phyloP scores from a whole-genome alignment of 2,113 vertebrate genomes.

The Ciconia maguari region DNA sequence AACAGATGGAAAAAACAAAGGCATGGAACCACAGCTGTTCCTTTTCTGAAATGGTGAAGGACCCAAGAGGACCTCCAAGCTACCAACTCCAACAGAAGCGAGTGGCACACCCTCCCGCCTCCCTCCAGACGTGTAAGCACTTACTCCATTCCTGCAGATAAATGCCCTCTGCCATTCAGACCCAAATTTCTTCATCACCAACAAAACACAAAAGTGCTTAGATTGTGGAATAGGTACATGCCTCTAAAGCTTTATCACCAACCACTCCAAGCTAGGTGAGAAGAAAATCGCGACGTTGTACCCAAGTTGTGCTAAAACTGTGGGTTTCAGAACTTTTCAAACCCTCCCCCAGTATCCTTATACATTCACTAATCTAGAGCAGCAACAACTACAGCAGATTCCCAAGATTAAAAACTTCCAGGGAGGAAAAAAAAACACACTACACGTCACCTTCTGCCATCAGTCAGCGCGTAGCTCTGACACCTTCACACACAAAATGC shows the following conservation, averaged over 20 bases:
- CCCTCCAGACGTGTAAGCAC: background rate
- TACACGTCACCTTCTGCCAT: background rate
- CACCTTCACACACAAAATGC: background rate
- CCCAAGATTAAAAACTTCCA: background rate
- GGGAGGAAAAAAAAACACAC: background rate
- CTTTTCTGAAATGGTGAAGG: conserved; percentile 8
- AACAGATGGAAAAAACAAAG: conserved; percentile 54
- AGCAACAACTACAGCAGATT: background rate
- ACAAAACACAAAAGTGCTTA: background rate
- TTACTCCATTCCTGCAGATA: background rate
- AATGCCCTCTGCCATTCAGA: background rate
- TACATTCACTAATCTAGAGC: background rate
- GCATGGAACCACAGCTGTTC: conserved; percentile 54
- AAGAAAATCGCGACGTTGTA: background rate
- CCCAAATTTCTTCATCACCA: background rate
- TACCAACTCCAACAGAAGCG: background rate
- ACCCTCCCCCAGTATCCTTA: background rate
- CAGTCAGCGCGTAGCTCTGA: background rate
- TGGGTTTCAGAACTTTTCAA: background rate
- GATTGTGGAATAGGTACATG: background rate
- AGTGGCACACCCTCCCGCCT: background rate
- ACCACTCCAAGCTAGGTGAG: background rate
- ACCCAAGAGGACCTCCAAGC: background rate
- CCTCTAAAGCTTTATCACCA: background rate
- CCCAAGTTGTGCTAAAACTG: background rate